Conservation (phyloP, 2,797 vertebrate genomes). For the Gallirallus australis region DNA sequence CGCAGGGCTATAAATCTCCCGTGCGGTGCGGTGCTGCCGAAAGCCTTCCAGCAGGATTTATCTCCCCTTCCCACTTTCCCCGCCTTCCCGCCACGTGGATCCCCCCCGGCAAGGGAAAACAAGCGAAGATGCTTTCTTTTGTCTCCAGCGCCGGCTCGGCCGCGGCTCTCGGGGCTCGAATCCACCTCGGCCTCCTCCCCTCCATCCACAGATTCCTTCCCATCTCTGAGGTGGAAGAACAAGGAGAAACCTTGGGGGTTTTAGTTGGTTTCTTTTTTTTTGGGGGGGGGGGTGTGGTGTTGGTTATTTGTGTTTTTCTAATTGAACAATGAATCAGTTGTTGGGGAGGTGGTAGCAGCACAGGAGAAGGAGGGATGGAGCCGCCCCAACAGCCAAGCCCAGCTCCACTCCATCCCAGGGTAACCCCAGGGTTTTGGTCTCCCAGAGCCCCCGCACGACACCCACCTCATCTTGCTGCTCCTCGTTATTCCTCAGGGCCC, state of each 20-base stretch:
- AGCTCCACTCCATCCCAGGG: background rate
- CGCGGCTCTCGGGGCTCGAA: background rate
- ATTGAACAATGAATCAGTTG: background rate
- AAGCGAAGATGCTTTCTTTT: conserved; percentile 26
- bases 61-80: background rate
- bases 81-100: conserved; percentile 25
- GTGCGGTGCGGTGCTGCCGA: rapidly evolving
- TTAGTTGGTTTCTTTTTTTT: no score
- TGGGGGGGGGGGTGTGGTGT: no score
- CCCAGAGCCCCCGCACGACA: rapidly evolving
- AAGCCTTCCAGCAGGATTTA: background rate
- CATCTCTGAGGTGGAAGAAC: background rate
- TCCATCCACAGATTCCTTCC: background rate
- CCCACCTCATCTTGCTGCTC: background rate
- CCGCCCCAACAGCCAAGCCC: rapidly evolving
- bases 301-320: no score
- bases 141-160: background rate
- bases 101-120: background rate
- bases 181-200: background rate
- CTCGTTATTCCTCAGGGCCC: background rate
- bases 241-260: background rate
- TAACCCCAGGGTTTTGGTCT: background rate
- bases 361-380: background rate
- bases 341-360: background rate
- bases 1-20: background rate